phyloP scores from a whole-genome alignment of 2,113 vertebrate species.

The Panurus biarmicus region DNA sequence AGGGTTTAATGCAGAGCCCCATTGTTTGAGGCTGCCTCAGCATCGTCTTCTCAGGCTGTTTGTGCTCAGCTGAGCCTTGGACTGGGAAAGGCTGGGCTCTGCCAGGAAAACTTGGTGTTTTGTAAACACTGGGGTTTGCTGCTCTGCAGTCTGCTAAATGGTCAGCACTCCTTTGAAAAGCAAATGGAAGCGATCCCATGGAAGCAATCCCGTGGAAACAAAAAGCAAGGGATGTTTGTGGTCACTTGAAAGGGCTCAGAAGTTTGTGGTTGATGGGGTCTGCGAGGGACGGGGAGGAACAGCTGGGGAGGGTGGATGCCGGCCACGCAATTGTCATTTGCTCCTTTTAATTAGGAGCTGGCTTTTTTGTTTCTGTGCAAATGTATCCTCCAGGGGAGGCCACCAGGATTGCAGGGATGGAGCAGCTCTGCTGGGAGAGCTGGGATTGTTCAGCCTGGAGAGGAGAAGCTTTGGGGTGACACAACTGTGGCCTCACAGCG shows the following conservation, averaged over 20 bases:
- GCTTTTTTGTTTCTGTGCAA: not conserved
- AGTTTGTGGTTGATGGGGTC: not conserved
- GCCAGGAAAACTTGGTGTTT: slow-evolving; percentile 22
- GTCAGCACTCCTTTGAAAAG: slow-evolving; percentile 11
- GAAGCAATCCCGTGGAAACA: not conserved
- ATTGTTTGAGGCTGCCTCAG: not conserved
- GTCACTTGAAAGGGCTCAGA: not conserved
- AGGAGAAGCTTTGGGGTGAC: not conserved
- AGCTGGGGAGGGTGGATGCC: not conserved
- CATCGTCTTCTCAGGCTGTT: not conserved
- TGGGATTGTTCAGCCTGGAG: not conserved
- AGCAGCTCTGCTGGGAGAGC: not conserved
- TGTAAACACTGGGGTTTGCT: slow-evolving; percentile 15
- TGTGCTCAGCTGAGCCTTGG: slow-evolving; percentile 1
- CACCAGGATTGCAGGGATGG: not conserved
- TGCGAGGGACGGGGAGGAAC: not conserved
- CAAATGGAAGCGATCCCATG: not conserved
- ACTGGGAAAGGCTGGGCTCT: not conserved
- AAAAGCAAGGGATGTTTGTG: not conserved
- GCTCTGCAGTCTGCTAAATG: not conserved
- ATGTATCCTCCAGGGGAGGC: not conserved
- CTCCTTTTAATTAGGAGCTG: not conserved
- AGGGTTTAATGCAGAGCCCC: not conserved
- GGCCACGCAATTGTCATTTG: not conserved
- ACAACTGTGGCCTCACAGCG: fast-evolving